These are phyloP conservation scores for Corapipo altera DNA, from an alignment of 2,113 vertebrate genomes.

Conservation along the genomic window DNA sequence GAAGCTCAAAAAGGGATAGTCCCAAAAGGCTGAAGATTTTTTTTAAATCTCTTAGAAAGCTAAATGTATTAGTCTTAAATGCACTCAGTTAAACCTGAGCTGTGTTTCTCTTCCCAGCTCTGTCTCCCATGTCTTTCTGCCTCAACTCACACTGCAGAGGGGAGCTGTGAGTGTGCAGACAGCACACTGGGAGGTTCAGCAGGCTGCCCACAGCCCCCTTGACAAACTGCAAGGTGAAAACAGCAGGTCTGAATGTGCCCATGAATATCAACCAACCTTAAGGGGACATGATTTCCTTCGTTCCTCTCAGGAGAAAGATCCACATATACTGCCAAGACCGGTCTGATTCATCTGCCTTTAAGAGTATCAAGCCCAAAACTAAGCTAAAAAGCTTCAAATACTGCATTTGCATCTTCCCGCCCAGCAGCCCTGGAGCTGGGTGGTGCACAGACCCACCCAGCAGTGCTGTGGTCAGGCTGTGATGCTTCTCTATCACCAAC, in stretches of 20 bases:
- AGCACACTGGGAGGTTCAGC: background rate
- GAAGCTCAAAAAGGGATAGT: background rate
- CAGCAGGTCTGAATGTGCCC: background rate
- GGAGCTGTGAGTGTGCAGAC: background rate
- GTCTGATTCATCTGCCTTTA: background rate
- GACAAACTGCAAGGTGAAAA: background rate
- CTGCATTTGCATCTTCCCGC: background rate
- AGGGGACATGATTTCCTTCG: background rate
- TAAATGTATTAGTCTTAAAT: background rate
- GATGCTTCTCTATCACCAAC: background rate
- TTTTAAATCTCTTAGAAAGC: background rate
- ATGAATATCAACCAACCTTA: background rate
- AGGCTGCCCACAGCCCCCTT: background rate
- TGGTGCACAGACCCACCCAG: background rate
- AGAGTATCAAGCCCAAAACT: background rate
- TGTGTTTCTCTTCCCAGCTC: background rate
- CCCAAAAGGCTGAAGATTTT: background rate
- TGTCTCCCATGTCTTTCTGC: background rate
- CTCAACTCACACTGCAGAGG: background rate
- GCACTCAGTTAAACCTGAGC: background rate
- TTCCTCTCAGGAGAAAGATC: background rate
- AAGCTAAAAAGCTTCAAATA: background rate
- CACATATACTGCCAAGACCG: background rate
- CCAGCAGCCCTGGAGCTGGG: background rate
- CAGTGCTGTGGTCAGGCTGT: background rate